phyloP scores from a whole-genome alignment of 2,797 vertebrate genomes.

The Sphenodon punctatus region DNA sequence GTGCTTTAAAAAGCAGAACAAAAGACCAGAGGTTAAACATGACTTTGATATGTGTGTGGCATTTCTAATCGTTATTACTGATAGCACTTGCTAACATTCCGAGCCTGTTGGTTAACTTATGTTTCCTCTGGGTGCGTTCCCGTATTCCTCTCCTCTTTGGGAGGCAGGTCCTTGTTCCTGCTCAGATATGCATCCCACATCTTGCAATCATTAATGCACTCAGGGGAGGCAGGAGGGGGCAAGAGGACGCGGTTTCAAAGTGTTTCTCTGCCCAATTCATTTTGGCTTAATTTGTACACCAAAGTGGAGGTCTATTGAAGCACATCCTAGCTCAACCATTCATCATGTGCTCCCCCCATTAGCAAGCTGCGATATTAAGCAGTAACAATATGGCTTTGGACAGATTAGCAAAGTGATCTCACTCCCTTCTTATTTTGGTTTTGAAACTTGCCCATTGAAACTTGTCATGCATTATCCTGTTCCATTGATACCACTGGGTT shows the following conservation, averaged over 20 bases:
- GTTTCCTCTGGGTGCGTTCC: constrained; percentile 65
- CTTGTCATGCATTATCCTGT: neutral
- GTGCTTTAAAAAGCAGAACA: constrained; percentile 21
- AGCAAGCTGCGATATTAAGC: constrained; percentile 33
- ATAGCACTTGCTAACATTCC: constrained; percentile 61
- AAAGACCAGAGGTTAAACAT: constrained; percentile 33
- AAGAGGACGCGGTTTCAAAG: constrained; percentile 70
- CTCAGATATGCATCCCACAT: constrained; percentile 68
- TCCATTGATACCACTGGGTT: neutral
- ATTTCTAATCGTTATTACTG: constrained; percentile 45
- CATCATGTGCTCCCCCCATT: constrained; percentile 34
- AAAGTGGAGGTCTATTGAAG: constrained; percentile 55
- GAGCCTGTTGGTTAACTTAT: constrained; percentile 59
- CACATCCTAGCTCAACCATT: constrained; percentile 58
- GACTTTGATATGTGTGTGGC: constrained; percentile 18
- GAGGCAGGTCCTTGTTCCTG: constrained; percentile 50
- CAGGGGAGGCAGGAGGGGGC: constrained; percentile 60
- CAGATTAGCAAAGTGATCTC: constrained; percentile 30
- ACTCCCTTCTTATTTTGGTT: constrained; percentile 28
- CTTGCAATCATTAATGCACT: constrained; percentile 73
- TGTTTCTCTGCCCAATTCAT: constrained; percentile 70
- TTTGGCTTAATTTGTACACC: constrained; percentile 63
- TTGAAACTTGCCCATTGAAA: constrained; percentile 18
- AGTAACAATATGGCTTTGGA: constrained; percentile 33
- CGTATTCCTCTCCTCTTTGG: constrained; percentile 60